Evolutionary conservation across 2,797 vertebrate species (phyloP).

Genomic region (Acipenser transmontanus): DNA sequence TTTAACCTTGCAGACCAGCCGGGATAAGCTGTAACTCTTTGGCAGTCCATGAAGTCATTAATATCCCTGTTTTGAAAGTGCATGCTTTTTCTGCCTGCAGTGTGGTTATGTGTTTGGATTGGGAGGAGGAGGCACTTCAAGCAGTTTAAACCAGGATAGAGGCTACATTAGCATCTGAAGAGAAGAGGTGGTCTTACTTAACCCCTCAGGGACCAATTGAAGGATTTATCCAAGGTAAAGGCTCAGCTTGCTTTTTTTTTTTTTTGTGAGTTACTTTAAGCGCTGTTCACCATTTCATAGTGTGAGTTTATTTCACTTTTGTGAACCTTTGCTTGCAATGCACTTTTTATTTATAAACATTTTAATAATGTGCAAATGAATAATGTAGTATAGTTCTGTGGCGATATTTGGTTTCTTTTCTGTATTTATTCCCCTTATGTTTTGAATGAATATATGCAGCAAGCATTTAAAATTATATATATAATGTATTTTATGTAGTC

Average conservation of each 20-base stretch:
- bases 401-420: too few species aligned
- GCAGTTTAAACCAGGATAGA: conserved; percentile 42
- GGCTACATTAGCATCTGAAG: conserved; percentile 46
- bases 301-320: not conserved
- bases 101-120: conserved; percentile 33
- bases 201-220: conserved; percentile 45
- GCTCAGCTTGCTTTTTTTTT: conserved; percentile 45
- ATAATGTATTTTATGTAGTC: too few species aligned
- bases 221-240: conserved; percentile 46
- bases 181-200: conserved; percentile 49
- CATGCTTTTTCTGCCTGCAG: conserved; percentile 30
- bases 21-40: conserved; percentile 54
- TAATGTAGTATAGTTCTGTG: too few species aligned
- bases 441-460: too few species aligned
- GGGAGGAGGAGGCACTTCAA: conserved; percentile 47
- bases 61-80: conserved; percentile 39
- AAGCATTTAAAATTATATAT: too few species aligned
- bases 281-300: not conserved
- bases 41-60: conserved; percentile 27
- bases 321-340: not conserved
- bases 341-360: not conserved
- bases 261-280: conserved; percentile 5
- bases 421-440: too few species aligned
- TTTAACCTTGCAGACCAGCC: conserved; percentile 55
- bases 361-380: too few species aligned